These are phyloP conservation scores for Hemiprocne comata DNA, from an alignment of 2,113 vertebrate genomes.

Conservation along the genomic window DNA sequence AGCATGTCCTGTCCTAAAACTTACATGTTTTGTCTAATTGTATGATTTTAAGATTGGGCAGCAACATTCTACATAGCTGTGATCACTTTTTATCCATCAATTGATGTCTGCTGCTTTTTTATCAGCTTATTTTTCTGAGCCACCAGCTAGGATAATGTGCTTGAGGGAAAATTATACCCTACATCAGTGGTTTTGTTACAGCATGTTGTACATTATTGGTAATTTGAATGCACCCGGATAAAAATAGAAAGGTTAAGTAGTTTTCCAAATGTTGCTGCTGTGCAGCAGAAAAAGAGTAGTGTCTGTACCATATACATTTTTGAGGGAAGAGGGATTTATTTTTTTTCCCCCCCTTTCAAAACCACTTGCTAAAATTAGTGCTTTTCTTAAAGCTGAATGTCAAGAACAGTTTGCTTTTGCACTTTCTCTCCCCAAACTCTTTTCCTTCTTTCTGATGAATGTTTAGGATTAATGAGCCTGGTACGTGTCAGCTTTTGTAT, in stretches of 20 bases:
- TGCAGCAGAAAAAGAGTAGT: constrained; percentile 41
- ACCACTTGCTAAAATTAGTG: neutral
- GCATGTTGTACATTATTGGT: constrained; percentile 67
- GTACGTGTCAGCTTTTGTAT: neutral
- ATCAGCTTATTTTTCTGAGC: constrained; percentile 70
- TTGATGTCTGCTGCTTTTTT: constrained; percentile 67
- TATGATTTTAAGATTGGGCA: constrained; percentile 63
- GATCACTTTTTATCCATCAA: constrained; percentile 56
- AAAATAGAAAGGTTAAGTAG: constrained; percentile 72
- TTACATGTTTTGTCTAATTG: constrained; percentile 46
- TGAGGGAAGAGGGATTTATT: neutral
- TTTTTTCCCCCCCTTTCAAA: neutral
- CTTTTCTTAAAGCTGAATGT: neutral
- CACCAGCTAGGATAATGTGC: constrained; percentile 67
- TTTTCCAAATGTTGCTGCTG: constrained; percentile 58
- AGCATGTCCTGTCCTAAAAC: neutral
- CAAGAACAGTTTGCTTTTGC: neutral
- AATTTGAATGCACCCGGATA: constrained; percentile 69
- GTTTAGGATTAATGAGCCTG: neutral
- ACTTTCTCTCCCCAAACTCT: neutral
- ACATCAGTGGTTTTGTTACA: constrained; percentile 67
- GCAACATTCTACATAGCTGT: constrained; percentile 1
- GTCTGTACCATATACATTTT: neutral
- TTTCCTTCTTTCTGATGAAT: neutral
- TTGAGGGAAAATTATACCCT: constrained; percentile 74